phyloP scores from a whole-genome alignment of 2,797 vertebrate genomes.

The Acanthis flammea region DNA sequence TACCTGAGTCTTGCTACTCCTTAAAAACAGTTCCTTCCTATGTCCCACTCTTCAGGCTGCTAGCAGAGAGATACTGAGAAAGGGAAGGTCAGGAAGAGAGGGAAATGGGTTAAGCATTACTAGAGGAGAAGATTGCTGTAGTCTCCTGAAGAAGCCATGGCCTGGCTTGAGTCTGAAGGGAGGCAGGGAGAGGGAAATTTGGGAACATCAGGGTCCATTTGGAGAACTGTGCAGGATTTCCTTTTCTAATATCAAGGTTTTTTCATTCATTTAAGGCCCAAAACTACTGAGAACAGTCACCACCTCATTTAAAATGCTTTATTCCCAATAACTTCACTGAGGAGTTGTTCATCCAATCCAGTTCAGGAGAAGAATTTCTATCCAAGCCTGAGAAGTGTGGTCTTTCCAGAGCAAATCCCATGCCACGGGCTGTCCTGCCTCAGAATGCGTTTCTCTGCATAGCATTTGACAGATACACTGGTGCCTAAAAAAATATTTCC shows the following conservation, averaged over 20 bases:
- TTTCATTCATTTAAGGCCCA: neutral
- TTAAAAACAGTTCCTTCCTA: neutral
- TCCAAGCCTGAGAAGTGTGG: neutral
- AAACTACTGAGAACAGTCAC: neutral
- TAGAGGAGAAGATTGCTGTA: neutral
- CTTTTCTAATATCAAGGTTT: neutral
- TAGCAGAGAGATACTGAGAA: neutral
- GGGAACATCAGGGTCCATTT: neutral
- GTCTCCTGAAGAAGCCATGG: neutral
- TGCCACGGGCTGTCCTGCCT: neutral
- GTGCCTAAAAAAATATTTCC: neutral
- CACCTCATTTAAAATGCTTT: neutral
- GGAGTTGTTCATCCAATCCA: neutral
- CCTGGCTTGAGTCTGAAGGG: neutral
- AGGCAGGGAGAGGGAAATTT: neutral
- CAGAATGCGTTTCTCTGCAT: neutral
- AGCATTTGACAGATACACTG: neutral
- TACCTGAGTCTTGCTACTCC: neutral
- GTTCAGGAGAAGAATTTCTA: neutral
- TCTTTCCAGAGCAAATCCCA: neutral
- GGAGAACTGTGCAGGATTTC: neutral
- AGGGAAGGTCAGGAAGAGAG: neutral
- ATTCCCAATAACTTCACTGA: neutral
- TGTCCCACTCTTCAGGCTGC: neutral
- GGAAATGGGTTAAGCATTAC: neutral